Evolutionary conservation across 2,888 invertebrate species (phyloP).

Genomic region (Netelia virgata): DNA sequence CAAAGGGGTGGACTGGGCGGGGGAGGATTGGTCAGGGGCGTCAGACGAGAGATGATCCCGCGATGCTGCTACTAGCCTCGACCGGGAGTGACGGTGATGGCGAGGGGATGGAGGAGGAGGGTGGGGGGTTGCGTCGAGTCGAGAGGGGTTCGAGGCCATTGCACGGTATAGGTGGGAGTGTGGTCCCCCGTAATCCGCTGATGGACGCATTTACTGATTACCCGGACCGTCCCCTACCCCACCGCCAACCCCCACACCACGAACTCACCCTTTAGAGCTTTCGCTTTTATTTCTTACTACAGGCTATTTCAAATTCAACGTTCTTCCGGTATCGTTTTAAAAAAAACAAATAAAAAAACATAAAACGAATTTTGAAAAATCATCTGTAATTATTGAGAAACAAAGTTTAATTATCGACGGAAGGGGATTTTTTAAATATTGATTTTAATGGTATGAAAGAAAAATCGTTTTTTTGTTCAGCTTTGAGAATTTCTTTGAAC

Average conservation of each 20-base stretch:
- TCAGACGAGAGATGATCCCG: constrained; percentile 41
- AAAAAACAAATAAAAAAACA: constrained; percentile 19
- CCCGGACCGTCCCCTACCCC: constrained; percentile 74
- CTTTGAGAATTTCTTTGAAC: too few relatives aligned
- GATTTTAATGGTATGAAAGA: too few relatives aligned
- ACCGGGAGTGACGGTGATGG: background rate
- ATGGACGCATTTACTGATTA: constrained; percentile 83
- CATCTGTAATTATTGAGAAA: too few relatives aligned
- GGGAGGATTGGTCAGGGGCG: background rate
- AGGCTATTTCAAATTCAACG: constrained; percentile 75
- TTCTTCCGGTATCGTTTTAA: constrained; percentile 43
- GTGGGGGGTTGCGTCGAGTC: constrained; percentile 67
- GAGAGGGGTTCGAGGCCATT: constrained; percentile 69
- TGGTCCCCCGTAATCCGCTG: constrained; percentile 81
- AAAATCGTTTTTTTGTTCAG: too few relatives aligned
- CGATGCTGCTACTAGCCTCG: constrained; percentile 30
- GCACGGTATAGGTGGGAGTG: constrained; percentile 72
- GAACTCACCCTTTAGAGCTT: constrained; percentile 74
- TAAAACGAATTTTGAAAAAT: background rate
- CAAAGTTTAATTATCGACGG: too few relatives aligned
- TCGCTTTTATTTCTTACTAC: constrained; percentile 80
- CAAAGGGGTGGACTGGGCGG: constrained; percentile 28
- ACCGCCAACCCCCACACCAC: constrained; percentile 31
- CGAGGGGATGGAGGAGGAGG: constrained; percentile 58
- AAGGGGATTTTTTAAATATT: too few relatives aligned